Evolutionary conservation across 2,888 invertebrate genomes (phyloP).

Genomic region (Heliconius sara): DNA sequence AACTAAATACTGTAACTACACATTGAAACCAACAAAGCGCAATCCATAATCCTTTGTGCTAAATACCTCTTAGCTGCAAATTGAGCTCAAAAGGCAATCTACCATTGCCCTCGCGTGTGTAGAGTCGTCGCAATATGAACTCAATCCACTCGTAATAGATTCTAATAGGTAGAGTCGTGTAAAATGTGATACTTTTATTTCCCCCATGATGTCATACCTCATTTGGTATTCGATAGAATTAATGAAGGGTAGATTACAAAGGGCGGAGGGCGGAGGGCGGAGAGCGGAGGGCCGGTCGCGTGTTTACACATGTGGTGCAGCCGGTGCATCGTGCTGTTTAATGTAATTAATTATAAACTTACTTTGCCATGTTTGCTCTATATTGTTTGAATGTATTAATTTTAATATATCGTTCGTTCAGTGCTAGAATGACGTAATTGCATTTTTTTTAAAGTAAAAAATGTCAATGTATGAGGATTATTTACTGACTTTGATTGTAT

Average conservation of each 20-base stretch:
- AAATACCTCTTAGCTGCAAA: slow-evolving; percentile 79
- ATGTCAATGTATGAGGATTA: neutral
- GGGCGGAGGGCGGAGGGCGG: slow-evolving; percentile 56
- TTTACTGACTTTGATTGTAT: neutral
- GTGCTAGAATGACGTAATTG: neutral
- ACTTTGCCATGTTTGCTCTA: slow-evolving; percentile 51
- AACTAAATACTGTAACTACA: slow-evolving; percentile 28
- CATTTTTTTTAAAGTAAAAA: neutral
- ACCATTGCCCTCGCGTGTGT: slow-evolving; percentile 40
- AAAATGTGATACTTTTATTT: slow-evolving; percentile 53
- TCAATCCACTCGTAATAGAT: slow-evolving; percentile 53
- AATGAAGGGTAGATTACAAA: slow-evolving; percentile 71
- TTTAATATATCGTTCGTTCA: neutral
- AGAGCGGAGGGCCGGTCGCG: slow-evolving; percentile 57
- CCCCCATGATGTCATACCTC: slow-evolving; percentile 71
- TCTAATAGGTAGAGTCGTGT: slow-evolving; percentile 45
- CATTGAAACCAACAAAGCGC: slow-evolving; percentile 33
- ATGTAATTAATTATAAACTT: slow-evolving; percentile 69
- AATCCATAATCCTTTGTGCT: slow-evolving; percentile 61
- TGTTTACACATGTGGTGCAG: slow-evolving; percentile 72
- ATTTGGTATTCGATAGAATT: slow-evolving; percentile 82
- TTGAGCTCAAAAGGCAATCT: slow-evolving; percentile 79
- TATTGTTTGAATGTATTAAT: slow-evolving; percentile 55
- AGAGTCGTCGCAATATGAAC: slow-evolving; percentile 52
- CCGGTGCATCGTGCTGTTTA: slow-evolving; percentile 59